phyloP scores from a whole-genome alignment of 2,888 invertebrate species.

The Zygaena filipendulae region DNA sequence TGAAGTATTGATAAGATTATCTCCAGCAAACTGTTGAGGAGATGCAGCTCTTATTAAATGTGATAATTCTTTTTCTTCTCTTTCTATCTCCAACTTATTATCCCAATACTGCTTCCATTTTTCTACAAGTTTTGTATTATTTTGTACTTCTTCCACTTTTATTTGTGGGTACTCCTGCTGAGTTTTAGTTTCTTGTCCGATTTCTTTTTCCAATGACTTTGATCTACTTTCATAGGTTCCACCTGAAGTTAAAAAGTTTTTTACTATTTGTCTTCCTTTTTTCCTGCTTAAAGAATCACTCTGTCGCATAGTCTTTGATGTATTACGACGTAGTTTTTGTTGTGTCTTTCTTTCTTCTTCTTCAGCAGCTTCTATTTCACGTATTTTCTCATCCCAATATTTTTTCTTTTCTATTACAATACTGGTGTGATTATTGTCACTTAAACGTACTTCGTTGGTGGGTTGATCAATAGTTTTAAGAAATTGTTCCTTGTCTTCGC shows the following conservation, averaged over 20 bases:
- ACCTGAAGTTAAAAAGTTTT: conserved; percentile 36
- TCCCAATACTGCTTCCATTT: conserved; percentile 60
- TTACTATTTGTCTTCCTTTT: conserved; percentile 49
- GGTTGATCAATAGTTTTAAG: conserved; percentile 16
- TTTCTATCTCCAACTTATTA: conserved; percentile 38
- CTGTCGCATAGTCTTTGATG: conserved; percentile 39
- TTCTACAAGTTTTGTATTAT: conserved; percentile 36
- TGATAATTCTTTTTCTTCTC: conserved; percentile 22
- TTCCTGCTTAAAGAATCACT: conserved; percentile 54
- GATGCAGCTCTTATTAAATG: no score
- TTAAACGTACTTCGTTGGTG: conserved; percentile 33
- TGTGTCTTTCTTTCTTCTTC: conserved; percentile 36
- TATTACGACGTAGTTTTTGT: conserved; percentile 37
- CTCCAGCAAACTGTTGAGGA: no score
- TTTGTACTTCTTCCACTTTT: conserved; percentile 15
- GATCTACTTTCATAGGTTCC: conserved; percentile 23
- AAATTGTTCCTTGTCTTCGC: conserved; percentile 19
- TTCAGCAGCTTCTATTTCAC: conserved; percentile 45
- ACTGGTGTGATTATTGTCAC: conserved; percentile 32
- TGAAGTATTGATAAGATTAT: no score
- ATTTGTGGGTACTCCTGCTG: conserved; percentile 10
- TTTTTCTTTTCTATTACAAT: conserved; percentile 58
- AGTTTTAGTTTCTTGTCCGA: conserved; percentile 10
- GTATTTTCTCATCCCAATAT: conserved; percentile 62
- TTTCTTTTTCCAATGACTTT: conserved; percentile 14